A percentile compares a stretch with the other conserved stretches of the same genome.
These are phyloP conservation scores for Zaprionus davidi DNA, from an alignment of 1,140 invertebrate genomes.

Conservation along the genomic window DNA sequence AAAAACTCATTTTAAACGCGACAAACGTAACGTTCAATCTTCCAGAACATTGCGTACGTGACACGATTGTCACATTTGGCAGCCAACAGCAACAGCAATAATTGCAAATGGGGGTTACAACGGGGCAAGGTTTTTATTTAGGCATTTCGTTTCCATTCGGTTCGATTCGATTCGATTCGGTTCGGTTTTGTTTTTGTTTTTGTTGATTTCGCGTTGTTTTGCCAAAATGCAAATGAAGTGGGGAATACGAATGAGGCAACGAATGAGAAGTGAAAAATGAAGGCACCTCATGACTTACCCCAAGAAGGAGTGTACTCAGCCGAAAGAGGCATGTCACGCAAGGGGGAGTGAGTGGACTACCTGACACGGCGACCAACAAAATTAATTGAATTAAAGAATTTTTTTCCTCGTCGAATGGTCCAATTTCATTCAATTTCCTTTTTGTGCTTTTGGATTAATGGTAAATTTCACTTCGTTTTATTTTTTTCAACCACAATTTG, in stretches of 20 bases:
- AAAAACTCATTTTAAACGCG: slow-evolving; percentile 83
- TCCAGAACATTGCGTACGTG: slow-evolving; percentile 83
- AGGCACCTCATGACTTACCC: slow-evolving; percentile 64
- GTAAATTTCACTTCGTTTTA: slow-evolving; percentile 13
- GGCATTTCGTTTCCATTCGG: slow-evolving; percentile 33
- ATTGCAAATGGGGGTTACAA: slow-evolving; percentile 39
- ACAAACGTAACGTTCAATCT: slow-evolving; percentile 84
- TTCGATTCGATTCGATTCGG: neutral
- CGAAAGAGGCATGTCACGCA: neutral
- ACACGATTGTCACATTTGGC: slow-evolving; percentile 81
- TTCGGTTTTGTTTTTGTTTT: slow-evolving; percentile 42
- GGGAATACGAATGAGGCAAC: slow-evolving; percentile 7
- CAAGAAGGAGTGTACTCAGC: neutral
- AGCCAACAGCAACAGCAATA: slow-evolving; percentile 20
- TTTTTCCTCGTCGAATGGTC: slow-evolving; percentile 29
- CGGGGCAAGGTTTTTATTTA: slow-evolving; percentile 48
- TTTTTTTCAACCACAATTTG: slow-evolving; percentile 33
- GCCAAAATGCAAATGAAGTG: slow-evolving; percentile 72
- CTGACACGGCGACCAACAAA: slow-evolving; percentile 72
- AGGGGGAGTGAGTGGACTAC: neutral
- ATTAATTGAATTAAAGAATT: slow-evolving; percentile 76
- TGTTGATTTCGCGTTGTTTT: slow-evolving; percentile 51
- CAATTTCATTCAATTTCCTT: slow-evolving; percentile 27
- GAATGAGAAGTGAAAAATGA: slow-evolving; percentile 70
- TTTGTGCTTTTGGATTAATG: slow-evolving; percentile 44